Base-by-base conservation (phyloP, 2,113 vertebrate genomes). In the Protomyctophum bolini region DNA sequence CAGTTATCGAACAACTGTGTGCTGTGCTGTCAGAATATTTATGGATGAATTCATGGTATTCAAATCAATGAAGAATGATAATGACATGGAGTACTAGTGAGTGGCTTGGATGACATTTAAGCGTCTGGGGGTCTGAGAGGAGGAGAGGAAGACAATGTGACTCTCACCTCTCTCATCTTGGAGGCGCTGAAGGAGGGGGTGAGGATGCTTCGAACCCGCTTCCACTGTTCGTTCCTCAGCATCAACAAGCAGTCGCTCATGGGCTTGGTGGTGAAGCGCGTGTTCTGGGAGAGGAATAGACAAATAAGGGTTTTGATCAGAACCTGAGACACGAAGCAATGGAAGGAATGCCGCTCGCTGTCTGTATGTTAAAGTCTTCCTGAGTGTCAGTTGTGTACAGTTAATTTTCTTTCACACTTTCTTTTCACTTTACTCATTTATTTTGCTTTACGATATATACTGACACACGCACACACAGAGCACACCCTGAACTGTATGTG, bases 191-290 rank as follows among this genome's bases (percentile, higher is more conserved):
- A 98, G 8, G 93, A 92, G 0, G 95, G 92, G 3, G 93, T 95
- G 75, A 99, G 92, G 61, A 92, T 68, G 21, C 91, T 92, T 66
- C 93, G 89, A 62, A 96, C 93, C n/a, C 91, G 88, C 84, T 94
- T 95, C 98, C 98, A 99, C 66, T 84, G 92, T 54, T 94, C 93
- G 65, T 94, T 92, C 46, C 92, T 94, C 76, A 99, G 80, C 81
- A 94, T 86, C 74, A 99, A 88, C 68, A 99, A 81, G 80, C 96
- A 97, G 86, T 99, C 89, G 0, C 86, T 85, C 83, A 96, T 88
- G 0, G 95, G 96, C 75, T 97, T 96, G 66, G 89, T 91, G 70
- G 89, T 90, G 90, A 81, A 51, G 52, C 90, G 0, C 59, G 86
- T 8, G 52, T 8, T 21, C 55, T 85, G 56, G 21, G 21, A 21